Evolutionary conservation across 2,797 vertebrate genomes (phyloP), one percentile per base, ranked within the genome.

Genomic region (Basileuterus tristriatus): DNA sequence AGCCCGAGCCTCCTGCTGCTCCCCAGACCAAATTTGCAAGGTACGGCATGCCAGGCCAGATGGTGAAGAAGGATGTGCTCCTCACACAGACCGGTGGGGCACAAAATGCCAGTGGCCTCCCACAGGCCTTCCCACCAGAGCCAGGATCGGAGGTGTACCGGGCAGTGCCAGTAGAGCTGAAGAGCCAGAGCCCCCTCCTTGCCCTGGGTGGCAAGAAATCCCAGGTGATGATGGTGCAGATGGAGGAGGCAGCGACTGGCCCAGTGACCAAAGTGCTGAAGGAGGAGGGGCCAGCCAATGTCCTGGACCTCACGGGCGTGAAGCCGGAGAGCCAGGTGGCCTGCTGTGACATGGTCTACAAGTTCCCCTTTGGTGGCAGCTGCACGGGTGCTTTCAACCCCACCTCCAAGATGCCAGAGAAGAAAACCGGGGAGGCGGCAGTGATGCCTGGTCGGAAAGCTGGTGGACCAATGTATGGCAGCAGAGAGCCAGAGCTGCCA

Each of bases 281-380:
- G 93, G 98, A 97, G 93, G 99, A 99, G 68, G 98, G 98, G 2
- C 97, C 98, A 0, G 81, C 98, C 94, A 98, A 98, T 8, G 98
- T 99, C 60, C 97, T 99, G 96, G 99, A 99, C 97, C 98, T 99
- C 69, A 99, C 99, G 0, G 99, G 99, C 1, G 97, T 99, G 80
- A 99, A 99, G 97, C 96, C 99, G 0, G 99, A 99, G 96, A 99
- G 98, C 97, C 99, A 99, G 91, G 98, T 99, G 68, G 99, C 98
- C 37, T 99, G 99, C 97, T 99, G 99, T 68, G 99, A 99, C 88
- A 98, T 99, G 96, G 99, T 99, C 96, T 99, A 99, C 97, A 99
- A 99, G 97, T 98, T 99, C 89, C 99, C 99, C 84, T 99, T 99
- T 36, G 98, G 98, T 65, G 97, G 99, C 84, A 99, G 98, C 94